These are phyloP conservation scores for Lasius platythorax DNA, from an alignment of 2,888 invertebrate species.

Conservation along the genomic window DNA sequence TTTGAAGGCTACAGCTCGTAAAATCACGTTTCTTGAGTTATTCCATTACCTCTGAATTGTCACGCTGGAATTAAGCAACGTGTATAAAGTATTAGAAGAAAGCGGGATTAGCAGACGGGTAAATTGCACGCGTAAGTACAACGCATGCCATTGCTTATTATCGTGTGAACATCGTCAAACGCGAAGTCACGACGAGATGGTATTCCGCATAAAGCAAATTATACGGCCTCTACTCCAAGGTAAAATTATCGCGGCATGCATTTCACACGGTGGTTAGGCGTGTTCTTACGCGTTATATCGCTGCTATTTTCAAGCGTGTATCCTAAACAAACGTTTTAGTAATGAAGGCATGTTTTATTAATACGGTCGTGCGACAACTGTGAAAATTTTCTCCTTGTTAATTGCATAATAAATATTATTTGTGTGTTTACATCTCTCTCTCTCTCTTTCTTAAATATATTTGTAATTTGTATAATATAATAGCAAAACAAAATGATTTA, in stretches of 20 bases:
- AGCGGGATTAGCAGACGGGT: background rate
- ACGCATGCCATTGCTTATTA: constrained; percentile 1
- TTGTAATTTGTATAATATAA: background rate
- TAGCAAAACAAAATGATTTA: background rate
- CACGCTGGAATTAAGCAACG: constrained; percentile 7
- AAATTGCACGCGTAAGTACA: constrained; percentile 14
- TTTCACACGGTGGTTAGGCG: constrained; percentile 66
- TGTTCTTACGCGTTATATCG: constrained; percentile 41
- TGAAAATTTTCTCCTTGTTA: background rate
- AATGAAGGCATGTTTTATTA: constrained; percentile 41
- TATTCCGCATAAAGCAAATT: constrained; percentile 72
- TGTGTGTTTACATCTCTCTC: background rate
- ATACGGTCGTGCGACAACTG: background rate
- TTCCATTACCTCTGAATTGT: constrained; percentile 21
- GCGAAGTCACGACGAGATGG: constrained; percentile 70
- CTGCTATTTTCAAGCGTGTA: constrained; percentile 36
- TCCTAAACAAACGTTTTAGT: constrained; percentile 28
- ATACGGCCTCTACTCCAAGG: constrained; percentile 61
- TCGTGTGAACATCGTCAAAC: constrained; percentile 56
- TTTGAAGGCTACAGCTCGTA: background rate
- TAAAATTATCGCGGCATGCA: constrained; percentile 69
- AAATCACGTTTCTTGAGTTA: constrained; percentile 5
- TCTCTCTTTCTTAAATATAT: background rate
- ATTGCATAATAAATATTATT: background rate
- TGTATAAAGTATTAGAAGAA: constrained; percentile 32